Evolutionary conservation across 2,888 invertebrate species (phyloP).

Genomic region (Tiphia femorata): DNA sequence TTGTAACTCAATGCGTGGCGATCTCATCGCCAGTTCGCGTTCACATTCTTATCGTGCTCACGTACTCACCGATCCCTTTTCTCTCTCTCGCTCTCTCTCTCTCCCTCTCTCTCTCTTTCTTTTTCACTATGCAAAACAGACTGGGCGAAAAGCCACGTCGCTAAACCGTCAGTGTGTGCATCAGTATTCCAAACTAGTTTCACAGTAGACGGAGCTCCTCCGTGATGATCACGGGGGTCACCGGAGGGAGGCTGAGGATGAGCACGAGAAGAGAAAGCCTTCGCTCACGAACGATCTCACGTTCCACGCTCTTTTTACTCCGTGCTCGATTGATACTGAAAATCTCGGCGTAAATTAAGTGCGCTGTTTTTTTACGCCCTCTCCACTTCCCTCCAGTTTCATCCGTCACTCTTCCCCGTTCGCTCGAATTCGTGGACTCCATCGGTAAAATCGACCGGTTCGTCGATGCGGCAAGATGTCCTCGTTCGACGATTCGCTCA

Average conservation of each 20-base stretch:
- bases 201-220: conserved; percentile 25
- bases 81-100: too few relatives aligned
- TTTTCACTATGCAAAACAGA: conserved; percentile 40
- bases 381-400: too few relatives aligned
- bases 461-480: background rate
- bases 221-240: conserved; percentile 33
- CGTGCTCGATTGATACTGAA: conserved; percentile 1
- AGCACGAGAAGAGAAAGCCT: too few relatives aligned
- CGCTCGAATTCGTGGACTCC: too few relatives aligned
- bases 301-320: conserved; percentile 10
- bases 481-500: background rate
- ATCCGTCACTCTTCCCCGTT: too few relatives aligned
- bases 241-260: too few relatives aligned
- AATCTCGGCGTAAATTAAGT: conserved; percentile 9
- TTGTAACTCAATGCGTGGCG: too few relatives aligned
- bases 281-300: conserved; percentile 11
- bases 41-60: conserved; percentile 38
- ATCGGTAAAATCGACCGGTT: background rate
- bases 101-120: too few relatives aligned
- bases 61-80: conserved; percentile 21
- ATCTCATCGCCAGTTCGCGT: background rate
- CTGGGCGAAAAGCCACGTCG: conserved; percentile 37
- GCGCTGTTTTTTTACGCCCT: background rate
- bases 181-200: conserved; percentile 38
- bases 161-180: conserved; percentile 35